phyloP scores from a whole-genome alignment of 2,797 vertebrate species.

The Otolemur crassicaudatus region DNA sequence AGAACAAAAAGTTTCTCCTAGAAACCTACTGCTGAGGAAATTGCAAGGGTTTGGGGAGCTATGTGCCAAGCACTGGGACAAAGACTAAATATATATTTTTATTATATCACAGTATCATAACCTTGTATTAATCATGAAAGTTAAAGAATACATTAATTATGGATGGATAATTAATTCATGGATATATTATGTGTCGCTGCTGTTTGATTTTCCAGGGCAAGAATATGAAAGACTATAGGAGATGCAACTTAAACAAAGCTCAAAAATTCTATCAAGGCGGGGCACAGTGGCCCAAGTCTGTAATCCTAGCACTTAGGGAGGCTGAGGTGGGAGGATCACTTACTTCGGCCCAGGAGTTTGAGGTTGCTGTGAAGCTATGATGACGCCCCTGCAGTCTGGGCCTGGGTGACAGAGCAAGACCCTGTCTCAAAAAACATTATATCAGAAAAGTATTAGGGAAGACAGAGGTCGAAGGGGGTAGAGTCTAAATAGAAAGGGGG shows the following conservation, averaged over 20 bases:
- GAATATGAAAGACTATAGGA: neutral
- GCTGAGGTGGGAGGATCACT: neutral
- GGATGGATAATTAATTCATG: neutral
- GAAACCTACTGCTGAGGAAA: neutral
- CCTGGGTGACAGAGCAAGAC: neutral
- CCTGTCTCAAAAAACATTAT: neutral
- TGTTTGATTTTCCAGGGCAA: neutral
- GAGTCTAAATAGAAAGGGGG: neutral
- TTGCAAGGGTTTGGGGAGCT: neutral
- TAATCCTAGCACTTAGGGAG: neutral
- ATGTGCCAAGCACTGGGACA: neutral
- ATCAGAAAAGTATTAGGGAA: neutral
- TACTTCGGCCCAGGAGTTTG: neutral
- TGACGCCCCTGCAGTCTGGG: neutral
- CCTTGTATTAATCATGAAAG: neutral
- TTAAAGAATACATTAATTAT: neutral
- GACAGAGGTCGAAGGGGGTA: neutral
- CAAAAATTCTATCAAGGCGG: neutral
- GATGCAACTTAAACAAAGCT: neutral
- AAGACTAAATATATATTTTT: neutral
- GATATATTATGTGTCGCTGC: neutral
- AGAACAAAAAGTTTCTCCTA: neutral
- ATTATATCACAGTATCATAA: neutral
- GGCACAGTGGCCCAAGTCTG: neutral
- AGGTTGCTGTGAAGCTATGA: neutral